phyloP scores from a whole-genome alignment of 2,797 vertebrate species.

The Gobio occitaniae region DNA sequence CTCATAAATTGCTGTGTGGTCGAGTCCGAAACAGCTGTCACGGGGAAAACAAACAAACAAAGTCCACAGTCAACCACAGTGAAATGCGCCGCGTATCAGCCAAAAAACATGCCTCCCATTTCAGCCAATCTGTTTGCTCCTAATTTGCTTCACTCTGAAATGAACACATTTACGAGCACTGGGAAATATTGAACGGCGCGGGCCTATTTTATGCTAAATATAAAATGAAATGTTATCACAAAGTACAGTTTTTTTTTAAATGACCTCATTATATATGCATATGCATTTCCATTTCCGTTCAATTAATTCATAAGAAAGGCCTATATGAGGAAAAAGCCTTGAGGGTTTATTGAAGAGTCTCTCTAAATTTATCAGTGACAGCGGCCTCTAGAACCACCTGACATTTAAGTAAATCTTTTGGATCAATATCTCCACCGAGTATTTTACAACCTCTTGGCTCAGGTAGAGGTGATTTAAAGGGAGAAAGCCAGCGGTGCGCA shows the following conservation, averaged over 20 bases:
- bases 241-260: neutral
- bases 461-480: conserved; percentile 58
- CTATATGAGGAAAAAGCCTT: conserved; percentile 34
- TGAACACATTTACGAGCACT: conserved; percentile 17
- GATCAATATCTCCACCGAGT: conserved; percentile 59
- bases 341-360: conserved; percentile 53
- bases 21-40: conserved; percentile 52
- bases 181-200: neutral
- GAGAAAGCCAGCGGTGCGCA: conserved; percentile 36
- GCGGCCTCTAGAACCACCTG: conserved; percentile 48
- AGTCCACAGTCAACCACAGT: conserved; percentile 30
- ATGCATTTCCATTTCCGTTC: conserved; percentile 42
- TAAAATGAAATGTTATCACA: conserved; percentile 32
- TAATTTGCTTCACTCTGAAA: conserved; percentile 27
- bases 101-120: conserved; percentile 51
- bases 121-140: conserved; percentile 40
- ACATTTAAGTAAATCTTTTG: conserved; percentile 61
- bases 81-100: conserved; percentile 27
- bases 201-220: conserved; percentile 23
- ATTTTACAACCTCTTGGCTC: conserved; percentile 61
- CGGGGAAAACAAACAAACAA: conserved; percentile 49
- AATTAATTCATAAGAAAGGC: conserved; percentile 49
- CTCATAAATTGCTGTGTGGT: conserved; percentile 57
- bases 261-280: conserved; percentile 35
- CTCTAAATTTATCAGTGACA: conserved; percentile 60